A percentile compares a stretch with the other conserved stretches of the same genome.
These are phyloP conservation scores for Caiman crocodilus DNA, from an alignment of 2,797 vertebrate species.

Conservation along the genomic window DNA sequence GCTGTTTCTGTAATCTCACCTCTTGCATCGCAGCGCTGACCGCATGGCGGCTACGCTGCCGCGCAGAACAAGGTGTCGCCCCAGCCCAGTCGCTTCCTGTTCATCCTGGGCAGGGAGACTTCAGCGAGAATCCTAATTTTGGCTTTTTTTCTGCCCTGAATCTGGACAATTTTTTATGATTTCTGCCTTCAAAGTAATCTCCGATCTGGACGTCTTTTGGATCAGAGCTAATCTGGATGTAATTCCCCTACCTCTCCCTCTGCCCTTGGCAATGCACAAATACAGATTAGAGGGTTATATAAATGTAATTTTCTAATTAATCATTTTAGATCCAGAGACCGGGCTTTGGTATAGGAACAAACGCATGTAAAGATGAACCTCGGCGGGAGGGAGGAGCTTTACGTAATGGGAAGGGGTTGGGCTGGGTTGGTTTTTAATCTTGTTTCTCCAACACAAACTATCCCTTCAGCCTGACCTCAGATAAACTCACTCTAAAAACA, in stretches of 20 bases:
- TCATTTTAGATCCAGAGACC: conserved; percentile 64
- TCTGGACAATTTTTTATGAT: neutral
- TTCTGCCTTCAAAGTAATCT: conserved; percentile 74
- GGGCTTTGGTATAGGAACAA: neutral
- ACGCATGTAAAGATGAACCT: rapidly evolving
- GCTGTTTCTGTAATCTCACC: conserved; percentile 86
- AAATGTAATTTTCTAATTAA: conserved; percentile 86
- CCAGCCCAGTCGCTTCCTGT: neutral
- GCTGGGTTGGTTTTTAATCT: neutral
- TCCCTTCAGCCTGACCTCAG: neutral
- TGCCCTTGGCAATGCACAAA: conserved; percentile 75
- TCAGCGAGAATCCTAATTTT: conserved; percentile 18
- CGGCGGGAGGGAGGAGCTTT: neutral
- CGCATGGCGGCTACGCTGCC: neutral
- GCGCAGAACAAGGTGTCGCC: neutral
- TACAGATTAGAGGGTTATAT: conserved; percentile 83
- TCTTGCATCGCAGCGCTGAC: conserved; percentile 57
- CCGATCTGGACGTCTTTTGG: conserved; percentile 73
- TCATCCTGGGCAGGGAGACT: neutral
- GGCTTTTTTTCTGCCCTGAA: neutral
- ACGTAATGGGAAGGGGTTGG: rapidly evolving
- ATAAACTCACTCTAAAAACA: neutral
- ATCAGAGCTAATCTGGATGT: conserved; percentile 83
- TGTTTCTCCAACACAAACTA: neutral
- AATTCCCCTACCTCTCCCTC: conserved; percentile 78